A percentile compares a stretch with the other conserved stretches of the same genome.
Conservation (phyloP, 2,797 vertebrate genomes). For the Cyclura pinguis region DNA sequence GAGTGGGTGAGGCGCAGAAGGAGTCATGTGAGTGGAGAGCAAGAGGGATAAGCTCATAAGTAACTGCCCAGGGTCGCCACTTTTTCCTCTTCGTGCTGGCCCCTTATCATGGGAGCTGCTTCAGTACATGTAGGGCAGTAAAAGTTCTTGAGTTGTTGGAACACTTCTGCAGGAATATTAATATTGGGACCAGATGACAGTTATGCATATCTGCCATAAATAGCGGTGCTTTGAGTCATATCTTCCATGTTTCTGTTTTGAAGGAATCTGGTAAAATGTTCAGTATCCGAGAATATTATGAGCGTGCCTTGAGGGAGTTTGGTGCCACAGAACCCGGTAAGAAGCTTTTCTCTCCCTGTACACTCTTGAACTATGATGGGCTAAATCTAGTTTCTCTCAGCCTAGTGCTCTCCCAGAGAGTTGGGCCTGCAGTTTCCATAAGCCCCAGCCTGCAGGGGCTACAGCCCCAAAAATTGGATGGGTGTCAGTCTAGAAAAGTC, state of each 20-base stretch:
- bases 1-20: not conserved
- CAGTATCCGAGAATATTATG: conserved; percentile 91
- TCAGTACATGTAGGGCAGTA: not conserved
- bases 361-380: not conserved
- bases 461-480: not conserved
- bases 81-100: not conserved
- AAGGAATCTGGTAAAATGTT: conserved; percentile 89
- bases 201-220: conserved; percentile 43
- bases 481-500: not conserved
- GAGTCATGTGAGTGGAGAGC: too few relatives aligned
- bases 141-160: not conserved
- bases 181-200: not conserved
- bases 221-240: conserved; percentile 42
- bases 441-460: not conserved
- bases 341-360: conserved; percentile 39
- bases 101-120: not conserved
- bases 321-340: conserved; percentile 89
- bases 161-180: not conserved
- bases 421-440: not conserved
- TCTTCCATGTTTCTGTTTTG: conserved; percentile 59
- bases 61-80: not conserved
- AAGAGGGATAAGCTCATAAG: not conserved
- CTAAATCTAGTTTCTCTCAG: not conserved
- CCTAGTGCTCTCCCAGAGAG: not conserved
- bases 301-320: conserved; percentile 94